These are phyloP conservation scores for Parazoanthus swiftii DNA, from an alignment of 92 coral and sea anemone genomes.

Conservation along the genomic window DNA sequence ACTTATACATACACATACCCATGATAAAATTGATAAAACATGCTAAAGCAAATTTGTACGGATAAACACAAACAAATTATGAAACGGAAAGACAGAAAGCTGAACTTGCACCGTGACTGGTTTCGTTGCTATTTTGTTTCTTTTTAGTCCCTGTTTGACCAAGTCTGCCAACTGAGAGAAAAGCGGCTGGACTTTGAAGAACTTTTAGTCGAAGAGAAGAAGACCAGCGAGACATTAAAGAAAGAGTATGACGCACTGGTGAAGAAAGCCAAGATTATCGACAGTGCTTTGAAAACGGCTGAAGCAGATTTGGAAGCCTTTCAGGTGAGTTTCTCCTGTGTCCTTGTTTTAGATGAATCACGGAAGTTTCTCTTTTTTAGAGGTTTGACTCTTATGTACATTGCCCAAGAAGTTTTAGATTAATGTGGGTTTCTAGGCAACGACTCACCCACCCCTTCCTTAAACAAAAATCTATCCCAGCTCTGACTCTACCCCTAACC, in stretches of 20 bases:
- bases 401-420: too few species aligned
- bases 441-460: too few species aligned
- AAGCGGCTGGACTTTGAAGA: constrained; percentile 90
- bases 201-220: constrained; percentile 88
- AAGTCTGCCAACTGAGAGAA: constrained; percentile 94
- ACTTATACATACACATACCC: neutral
- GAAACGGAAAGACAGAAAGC: neutral
- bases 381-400: too few species aligned
- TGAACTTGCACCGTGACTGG: neutral
- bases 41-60: too few species aligned
- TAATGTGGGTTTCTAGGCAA: too few species aligned
- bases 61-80: neutral
- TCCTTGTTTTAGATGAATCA: neutral
- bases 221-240: constrained; percentile 86
- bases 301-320: constrained; percentile 96
- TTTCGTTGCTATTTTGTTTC: neutral
- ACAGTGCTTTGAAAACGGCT: constrained; percentile 86
- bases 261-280: constrained; percentile 89
- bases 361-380: too few species aligned
- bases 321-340: constrained; percentile 62
- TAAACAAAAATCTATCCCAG: too few species aligned
- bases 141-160: constrained; percentile 53
- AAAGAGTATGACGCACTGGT: constrained; percentile 90
- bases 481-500: too few species aligned
- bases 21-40: too few species aligned